Conservation (phyloP, 1,140 invertebrate genomes). For the Drosophila grimshawi region DNA sequence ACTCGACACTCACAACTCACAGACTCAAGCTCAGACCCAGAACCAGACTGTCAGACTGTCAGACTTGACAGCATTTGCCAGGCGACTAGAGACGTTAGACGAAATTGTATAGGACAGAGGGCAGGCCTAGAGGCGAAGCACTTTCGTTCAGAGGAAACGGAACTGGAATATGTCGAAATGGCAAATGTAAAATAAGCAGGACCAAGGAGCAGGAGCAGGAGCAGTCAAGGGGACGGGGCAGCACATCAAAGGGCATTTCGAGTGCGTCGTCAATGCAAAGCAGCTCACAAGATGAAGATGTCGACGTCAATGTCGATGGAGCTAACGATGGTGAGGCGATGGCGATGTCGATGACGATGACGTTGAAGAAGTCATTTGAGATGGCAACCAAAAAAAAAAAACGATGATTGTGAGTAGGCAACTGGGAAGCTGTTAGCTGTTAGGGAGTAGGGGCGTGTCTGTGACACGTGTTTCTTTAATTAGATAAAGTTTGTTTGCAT, state of each 20-base stretch:
- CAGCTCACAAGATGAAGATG: slow-evolving; percentile 60
- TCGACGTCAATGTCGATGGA: slow-evolving; percentile 25
- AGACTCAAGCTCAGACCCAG: neutral
- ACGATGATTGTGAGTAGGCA: too few relatives aligned
- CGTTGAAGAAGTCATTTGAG: neutral
- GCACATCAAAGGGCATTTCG: slow-evolving; percentile 76
- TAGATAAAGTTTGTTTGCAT: slow-evolving; percentile 83
- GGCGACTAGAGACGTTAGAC: slow-evolving; percentile 10
- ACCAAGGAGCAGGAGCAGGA: neutral
- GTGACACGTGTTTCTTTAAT: slow-evolving; percentile 80
- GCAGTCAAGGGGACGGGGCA: neutral
- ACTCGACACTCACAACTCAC: slow-evolving; percentile 58
- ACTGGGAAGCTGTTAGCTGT: too few relatives aligned
- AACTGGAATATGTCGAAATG: slow-evolving; percentile 56
- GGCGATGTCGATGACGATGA: neutral
- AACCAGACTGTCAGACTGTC: slow-evolving; percentile 8
- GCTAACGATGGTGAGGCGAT: neutral
- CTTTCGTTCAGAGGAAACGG: slow-evolving; percentile 11
- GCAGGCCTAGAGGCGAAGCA: slow-evolving; percentile 22
- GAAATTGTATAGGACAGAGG: neutral
- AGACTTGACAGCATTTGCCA: slow-evolving; percentile 21
- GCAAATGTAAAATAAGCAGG: slow-evolving; percentile 66
- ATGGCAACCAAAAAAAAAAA: too few relatives aligned
- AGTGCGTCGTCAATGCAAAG: slow-evolving; percentile 79
- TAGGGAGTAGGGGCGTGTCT: neutral